These are phyloP conservation scores for Odontesthes bonariensis DNA, from an alignment of 2,113 vertebrate species.

Conservation along the genomic window DNA sequence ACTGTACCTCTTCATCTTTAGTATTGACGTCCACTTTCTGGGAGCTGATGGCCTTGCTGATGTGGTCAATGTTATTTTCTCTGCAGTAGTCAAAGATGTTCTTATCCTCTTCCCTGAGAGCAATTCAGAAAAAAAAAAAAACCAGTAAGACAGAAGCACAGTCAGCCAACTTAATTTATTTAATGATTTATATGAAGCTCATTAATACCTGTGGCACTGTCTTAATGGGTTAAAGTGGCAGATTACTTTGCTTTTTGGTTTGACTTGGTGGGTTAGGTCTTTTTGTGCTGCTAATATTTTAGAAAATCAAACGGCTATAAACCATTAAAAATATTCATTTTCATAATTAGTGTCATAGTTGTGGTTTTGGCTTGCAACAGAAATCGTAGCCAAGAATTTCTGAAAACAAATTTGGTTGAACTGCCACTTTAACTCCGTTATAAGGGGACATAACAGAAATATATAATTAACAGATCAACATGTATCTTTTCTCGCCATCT, in stretches of 20 bases:
- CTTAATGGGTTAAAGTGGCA: not conserved
- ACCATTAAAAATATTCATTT: not conserved
- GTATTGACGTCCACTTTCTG: conserved; percentile 91
- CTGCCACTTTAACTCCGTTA: not conserved
- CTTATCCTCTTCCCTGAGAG: conserved; percentile 95
- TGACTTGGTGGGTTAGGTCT: not conserved
- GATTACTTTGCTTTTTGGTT: conserved; percentile 13
- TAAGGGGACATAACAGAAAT: not conserved
- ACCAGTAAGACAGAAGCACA: not conserved
- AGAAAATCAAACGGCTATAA: not conserved
- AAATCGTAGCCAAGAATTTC: not conserved
- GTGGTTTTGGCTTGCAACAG: too few species aligned
- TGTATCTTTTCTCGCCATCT: conserved; percentile 4
- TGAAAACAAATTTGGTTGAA: not conserved
- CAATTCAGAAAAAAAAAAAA: conserved; percentile 12
- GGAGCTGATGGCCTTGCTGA: conserved; percentile 90
- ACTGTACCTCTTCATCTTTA: conserved; percentile 93
- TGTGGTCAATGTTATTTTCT: conserved; percentile 94
- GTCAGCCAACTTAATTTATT: conserved; percentile 2
- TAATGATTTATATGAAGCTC: not conserved
- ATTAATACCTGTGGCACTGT: not conserved
- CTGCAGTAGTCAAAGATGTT: conserved; percentile 98
- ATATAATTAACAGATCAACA: conserved; percentile 17
- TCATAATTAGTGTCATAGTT: too few species aligned
- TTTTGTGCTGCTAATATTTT: not conserved